Percentiles rank a stretch among this genome's conserved stretches.
phyloP scores from a whole-genome alignment of 1,140 invertebrate species.

The Tetraneura akinire region DNA sequence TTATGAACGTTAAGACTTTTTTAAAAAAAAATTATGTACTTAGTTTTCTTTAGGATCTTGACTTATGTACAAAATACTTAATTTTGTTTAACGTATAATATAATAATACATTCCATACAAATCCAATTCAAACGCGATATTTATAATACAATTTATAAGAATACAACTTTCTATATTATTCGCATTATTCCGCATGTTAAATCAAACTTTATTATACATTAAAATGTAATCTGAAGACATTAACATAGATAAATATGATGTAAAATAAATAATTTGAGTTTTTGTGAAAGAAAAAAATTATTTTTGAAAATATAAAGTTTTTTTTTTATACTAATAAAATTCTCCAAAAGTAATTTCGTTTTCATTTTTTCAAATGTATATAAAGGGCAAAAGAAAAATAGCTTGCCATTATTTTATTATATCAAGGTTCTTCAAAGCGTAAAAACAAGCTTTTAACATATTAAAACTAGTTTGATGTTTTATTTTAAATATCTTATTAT shows the following conservation, averaged over 20 bases:
- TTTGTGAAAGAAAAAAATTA: background rate
- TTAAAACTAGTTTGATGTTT: slow-evolving; percentile 19
- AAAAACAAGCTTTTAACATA: slow-evolving; percentile 15
- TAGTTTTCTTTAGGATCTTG: no score
- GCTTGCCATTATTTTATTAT: background rate
- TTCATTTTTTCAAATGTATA: background rate
- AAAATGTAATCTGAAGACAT: no score
- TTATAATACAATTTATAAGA: no score
- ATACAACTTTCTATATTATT: no score
- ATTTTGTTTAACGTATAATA: no score
- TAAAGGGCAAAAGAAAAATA: background rate
- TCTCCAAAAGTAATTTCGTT: background rate
- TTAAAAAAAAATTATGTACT: no score
- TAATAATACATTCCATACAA: no score
- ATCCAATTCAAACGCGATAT: no score
- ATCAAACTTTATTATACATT: background rate
- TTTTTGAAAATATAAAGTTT: background rate
- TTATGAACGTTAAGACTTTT: no score
- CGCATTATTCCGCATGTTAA: no score
- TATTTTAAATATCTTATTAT: background rate
- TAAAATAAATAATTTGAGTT: slow-evolving; percentile 9
- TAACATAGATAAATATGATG: background rate
- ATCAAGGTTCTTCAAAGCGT: background rate
- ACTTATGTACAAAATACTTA: no score
- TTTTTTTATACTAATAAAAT: background rate